These are phyloP conservation scores for Dorcus hopei DNA, from an alignment of 2,888 invertebrate species.

Conservation along the genomic window DNA sequence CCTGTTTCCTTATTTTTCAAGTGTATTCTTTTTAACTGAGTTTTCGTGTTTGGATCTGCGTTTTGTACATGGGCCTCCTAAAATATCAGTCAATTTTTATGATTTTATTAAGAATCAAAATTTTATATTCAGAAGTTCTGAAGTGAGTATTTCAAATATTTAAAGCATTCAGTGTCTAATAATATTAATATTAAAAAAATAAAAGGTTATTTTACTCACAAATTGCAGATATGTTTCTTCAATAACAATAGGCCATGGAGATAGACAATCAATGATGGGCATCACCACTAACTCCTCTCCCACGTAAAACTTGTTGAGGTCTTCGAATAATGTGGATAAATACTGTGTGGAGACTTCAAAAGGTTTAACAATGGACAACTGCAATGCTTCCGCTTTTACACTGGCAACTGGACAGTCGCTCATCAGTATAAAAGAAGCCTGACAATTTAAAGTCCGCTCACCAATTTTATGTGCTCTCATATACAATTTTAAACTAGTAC, in stretches of 20 bases:
- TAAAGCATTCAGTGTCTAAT: too few relatives aligned
- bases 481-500: conserved; percentile 51
- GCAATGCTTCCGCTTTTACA: conserved; percentile 59
- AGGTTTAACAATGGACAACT: conserved; percentile 64
- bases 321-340: conserved; percentile 63
- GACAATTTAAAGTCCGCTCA: conserved; percentile 48
- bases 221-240: conserved; percentile 63
- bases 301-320: conserved; percentile 63
- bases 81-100: conserved; percentile 11
- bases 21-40: conserved; percentile 45
- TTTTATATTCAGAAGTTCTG: background rate
- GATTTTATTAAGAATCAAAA: too few relatives aligned
- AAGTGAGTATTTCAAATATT: too few relatives aligned
- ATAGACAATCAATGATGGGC: conserved; percentile 65
- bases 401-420: conserved; percentile 43
- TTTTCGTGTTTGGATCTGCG: conserved; percentile 33
- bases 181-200: too few relatives aligned
- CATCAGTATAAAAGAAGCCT: conserved; percentile 55
- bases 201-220: conserved; percentile 42
- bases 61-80: conserved; percentile 36
- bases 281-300: conserved; percentile 67
- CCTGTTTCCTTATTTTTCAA: conserved; percentile 53
- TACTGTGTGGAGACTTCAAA: conserved; percentile 67
- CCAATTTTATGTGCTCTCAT: conserved; percentile 63
- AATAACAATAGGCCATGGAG: conserved; percentile 68